Conservation (phyloP, 2,113 vertebrate genomes). For the Prionailurus viverrinus region DNA sequence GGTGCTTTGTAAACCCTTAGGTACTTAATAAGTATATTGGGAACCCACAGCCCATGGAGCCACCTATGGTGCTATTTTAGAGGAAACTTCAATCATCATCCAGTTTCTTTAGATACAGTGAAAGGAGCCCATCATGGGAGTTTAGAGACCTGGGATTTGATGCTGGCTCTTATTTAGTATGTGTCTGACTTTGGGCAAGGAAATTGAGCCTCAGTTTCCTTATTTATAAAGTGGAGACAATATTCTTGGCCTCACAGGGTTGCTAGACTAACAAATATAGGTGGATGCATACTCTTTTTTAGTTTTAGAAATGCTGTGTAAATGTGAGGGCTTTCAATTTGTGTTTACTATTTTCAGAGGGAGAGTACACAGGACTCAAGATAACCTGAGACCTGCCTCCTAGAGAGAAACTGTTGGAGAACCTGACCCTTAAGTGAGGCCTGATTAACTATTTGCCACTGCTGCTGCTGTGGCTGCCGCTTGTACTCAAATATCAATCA, state of each 20-base stretch:
- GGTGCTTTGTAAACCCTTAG: neutral
- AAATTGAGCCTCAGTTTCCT: neutral
- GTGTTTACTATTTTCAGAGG: neutral
- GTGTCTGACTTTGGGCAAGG: neutral
- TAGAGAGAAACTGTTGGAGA: neutral
- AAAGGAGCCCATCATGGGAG: neutral
- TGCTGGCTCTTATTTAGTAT: neutral
- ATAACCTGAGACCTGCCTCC: neutral
- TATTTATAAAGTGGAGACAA: neutral
- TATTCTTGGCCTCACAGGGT: neutral
- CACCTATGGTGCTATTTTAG: neutral
- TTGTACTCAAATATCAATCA: neutral
- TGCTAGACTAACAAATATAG: neutral
- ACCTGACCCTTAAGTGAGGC: neutral
- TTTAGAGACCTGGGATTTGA: neutral
- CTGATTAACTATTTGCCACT: neutral
- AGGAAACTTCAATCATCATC: neutral
- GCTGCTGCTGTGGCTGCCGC: neutral
- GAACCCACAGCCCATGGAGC: neutral
- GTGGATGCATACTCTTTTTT: neutral
- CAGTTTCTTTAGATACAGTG: constrained; percentile 4
- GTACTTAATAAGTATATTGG: neutral
- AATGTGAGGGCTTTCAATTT: neutral
- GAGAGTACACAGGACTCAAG: neutral
- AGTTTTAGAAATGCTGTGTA: constrained; percentile 35